Evolutionary conservation across 2,797 vertebrate genomes (phyloP).

Genomic region (Manis pentadactyla): DNA sequence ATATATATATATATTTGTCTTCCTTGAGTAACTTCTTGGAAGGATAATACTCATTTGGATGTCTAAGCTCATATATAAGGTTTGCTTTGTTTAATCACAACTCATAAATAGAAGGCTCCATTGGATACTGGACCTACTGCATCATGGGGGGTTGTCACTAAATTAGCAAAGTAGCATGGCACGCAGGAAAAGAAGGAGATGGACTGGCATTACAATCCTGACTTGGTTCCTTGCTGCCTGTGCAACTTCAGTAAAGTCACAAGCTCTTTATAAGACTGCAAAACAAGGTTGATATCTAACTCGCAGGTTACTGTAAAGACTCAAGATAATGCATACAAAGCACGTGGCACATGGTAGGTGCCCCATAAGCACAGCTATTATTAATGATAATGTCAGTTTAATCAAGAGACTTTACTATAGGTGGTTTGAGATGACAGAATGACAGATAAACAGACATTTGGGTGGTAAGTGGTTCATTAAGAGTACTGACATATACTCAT

Average conservation of each 20-base stretch:
- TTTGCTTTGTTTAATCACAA: conserved; percentile 51
- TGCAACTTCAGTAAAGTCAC: conserved; percentile 19
- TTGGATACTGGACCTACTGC: neutral
- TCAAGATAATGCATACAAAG: neutral
- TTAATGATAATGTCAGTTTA: conserved; percentile 12
- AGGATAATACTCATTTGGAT: conserved; percentile 3
- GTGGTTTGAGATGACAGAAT: neutral
- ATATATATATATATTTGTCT: neutral
- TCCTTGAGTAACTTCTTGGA: conserved; percentile 14
- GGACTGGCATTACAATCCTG: neutral
- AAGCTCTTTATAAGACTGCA: neutral
- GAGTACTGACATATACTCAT: neutral
- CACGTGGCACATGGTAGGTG: neutral
- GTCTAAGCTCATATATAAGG: neutral
- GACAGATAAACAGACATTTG: neutral
- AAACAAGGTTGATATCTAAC: conserved; percentile 21
- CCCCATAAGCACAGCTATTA: neutral
- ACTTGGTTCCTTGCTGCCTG: neutral
- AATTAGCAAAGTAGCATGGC: neutral
- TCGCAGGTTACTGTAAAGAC: neutral
- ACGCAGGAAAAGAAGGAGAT: neutral
- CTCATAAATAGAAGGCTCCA: conserved; percentile 42
- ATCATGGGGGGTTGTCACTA: neutral
- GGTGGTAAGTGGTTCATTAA: neutral
- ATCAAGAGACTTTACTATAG: neutral